Evolutionary conservation across 2,113 vertebrate species (phyloP).

Genomic region (Chrysochloris asiatica): DNA sequence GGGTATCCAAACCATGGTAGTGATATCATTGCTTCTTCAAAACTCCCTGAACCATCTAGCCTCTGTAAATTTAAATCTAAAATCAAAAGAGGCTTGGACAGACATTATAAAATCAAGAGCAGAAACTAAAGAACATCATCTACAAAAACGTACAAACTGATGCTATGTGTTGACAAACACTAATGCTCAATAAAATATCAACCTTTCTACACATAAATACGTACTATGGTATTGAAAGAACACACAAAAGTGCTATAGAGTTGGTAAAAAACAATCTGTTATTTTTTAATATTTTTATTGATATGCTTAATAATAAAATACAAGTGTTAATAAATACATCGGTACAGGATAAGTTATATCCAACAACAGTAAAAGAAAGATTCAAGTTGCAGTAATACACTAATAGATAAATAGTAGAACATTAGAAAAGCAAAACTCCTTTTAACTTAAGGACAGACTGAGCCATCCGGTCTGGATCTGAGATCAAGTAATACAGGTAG

Average conservation of each 20-base stretch:
- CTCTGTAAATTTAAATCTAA: conserved; percentile 55
- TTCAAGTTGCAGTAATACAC: conserved; percentile 86
- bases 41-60: conserved; percentile 66
- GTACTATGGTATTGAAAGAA: conserved; percentile 79
- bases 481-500: conserved; percentile 88
- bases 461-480: conserved; percentile 84
- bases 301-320: conserved; percentile 88
- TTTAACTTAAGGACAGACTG: conserved; percentile 84
- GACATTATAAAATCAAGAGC: conserved; percentile 9
- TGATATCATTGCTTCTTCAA: conserved; percentile 66
- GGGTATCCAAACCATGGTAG: neutral
- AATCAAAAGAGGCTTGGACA: conserved; percentile 54
- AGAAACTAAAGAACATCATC: conserved; percentile 54
- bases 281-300: conserved; percentile 87
- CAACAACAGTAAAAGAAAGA: conserved; percentile 84
- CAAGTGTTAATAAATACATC: conserved; percentile 87
- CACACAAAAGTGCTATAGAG: conserved; percentile 83
- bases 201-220: conserved; percentile 44
- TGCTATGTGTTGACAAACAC: conserved; percentile 46
- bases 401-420: conserved; percentile 82
- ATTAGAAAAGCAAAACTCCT: conserved; percentile 85
- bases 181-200: conserved; percentile 49
- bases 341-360: conserved; percentile 84
- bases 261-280: conserved; percentile 85
- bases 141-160: conserved; percentile 68